Evolutionary conservation across 2,888 invertebrate genomes (phyloP), one percentile per base, ranked within the genome.

Genomic region (Dryobotodes eremita): DNA sequence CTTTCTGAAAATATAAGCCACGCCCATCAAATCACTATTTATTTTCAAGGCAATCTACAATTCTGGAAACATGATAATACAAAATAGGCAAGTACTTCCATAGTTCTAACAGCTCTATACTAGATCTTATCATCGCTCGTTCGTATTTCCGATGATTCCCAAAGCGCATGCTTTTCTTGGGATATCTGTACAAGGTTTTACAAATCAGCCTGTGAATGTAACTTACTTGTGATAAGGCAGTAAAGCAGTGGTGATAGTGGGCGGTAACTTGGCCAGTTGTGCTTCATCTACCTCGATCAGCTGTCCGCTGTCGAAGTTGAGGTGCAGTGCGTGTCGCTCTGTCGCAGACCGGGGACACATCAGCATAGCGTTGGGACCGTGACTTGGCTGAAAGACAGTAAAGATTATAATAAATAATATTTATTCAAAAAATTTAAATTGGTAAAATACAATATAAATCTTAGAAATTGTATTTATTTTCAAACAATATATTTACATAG

Each of bases 171-270:
- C 20, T 31, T 69, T 10, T 36, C 53, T 36, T 23, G 55, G 17
- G 55, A 31, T 23, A 31, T 31, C 5, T 69, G 10, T n/a, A 55
- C 13, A 53, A 53, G 23, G 36, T 36, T 57, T n/a, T n/a, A n/a
- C 3, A 59, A 59, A 36, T n/a, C n/a, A 36, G 36, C 23, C 50
- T 55, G 23, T 36, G 11, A 17, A n/a, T 17, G 13, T 57, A 20
- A 57, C 75, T 59, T 76, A 96, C 96, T 95, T 96, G 84, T 96
- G 96, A 1, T 80, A 86, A 0, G 96, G 96, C 82, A 96, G 89
- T 48, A 96, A 79, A 0, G 83, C 87, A 0, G 92, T 88, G 1
- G 77, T 76, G 10, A 96, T 80, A 0, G 73, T 69, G 2, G 96
- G 95, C 50, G 95, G 90, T 0, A 71, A 23, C 55, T 83, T 86